Evolutionary conservation across 1,140 invertebrate genomes (phyloP).

Genomic region (Cardiocondyla obscurior): DNA sequence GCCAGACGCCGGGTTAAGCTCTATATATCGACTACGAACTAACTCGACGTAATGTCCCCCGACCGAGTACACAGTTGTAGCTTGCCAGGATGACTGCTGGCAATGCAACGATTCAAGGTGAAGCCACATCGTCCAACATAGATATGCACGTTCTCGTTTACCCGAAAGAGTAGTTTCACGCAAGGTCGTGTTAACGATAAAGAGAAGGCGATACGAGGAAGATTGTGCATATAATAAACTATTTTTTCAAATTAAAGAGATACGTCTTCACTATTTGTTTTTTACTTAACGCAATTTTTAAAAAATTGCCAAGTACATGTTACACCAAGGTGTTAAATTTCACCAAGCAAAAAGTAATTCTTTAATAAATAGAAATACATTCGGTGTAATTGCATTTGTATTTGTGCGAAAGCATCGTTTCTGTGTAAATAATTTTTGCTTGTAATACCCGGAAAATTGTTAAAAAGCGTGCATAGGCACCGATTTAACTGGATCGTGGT

Average conservation of each 20-base stretch:
- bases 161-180: background rate
- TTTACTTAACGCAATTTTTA: background rate
- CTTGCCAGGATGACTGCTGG: conserved; percentile 36
- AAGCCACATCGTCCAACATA: conserved; percentile 18
- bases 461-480: background rate
- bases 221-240: no score
- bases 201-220: background rate
- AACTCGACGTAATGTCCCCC: conserved; percentile 50
- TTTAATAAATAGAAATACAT: no score
- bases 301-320: no score
- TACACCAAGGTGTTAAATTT: no score
- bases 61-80: conserved; percentile 48
- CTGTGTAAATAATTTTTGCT: background rate
- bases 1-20: conserved; percentile 25
- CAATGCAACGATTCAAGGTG: conserved; percentile 38
- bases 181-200: conserved; percentile 3
- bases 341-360: no score
- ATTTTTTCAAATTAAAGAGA: background rate
- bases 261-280: background rate
- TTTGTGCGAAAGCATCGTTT: background rate
- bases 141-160: conserved; percentile 1
- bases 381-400: no score
- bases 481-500: background rate
- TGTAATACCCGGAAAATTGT: background rate
- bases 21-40: conserved; percentile 36